Conservation (phyloP, 2,113 vertebrate species). For the Heterochromis multidens region DNA sequence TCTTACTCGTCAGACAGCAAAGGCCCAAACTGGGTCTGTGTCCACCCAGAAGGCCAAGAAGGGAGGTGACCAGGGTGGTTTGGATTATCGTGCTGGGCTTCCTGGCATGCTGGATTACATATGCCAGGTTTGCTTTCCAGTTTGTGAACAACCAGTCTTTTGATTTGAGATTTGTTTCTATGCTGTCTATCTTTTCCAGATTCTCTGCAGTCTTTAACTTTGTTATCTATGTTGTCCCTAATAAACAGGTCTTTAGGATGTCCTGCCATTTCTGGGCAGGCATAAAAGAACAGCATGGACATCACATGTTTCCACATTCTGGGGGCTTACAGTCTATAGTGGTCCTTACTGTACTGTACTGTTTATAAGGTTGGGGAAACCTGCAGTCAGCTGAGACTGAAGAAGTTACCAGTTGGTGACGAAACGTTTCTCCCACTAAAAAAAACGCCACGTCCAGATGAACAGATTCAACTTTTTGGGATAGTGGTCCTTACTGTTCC, state of each 20-base stretch:
- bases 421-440: too few relatives aligned
- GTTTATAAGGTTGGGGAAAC: too few relatives aligned
- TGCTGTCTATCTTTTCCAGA: background rate
- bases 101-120: background rate
- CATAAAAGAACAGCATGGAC: background rate
- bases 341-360: background rate
- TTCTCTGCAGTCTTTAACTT: background rate
- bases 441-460: too few relatives aligned
- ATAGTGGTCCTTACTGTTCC: background rate
- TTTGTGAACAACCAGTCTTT: background rate
- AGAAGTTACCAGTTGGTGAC: too few relatives aligned
- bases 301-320: background rate
- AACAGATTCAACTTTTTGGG: too few relatives aligned
- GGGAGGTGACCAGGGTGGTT: background rate
- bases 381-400: too few relatives aligned
- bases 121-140: background rate
- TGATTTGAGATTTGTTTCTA: background rate
- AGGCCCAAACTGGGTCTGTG: background rate
- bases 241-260: background rate
- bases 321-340: too few relatives aligned
- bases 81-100: background rate
- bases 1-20: background rate
- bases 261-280: background rate
- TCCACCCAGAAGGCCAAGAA: background rate
- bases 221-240: background rate